Evolutionary conservation across 2,888 invertebrate genomes (phyloP).

Genomic region (Cordilura impudica): DNA sequence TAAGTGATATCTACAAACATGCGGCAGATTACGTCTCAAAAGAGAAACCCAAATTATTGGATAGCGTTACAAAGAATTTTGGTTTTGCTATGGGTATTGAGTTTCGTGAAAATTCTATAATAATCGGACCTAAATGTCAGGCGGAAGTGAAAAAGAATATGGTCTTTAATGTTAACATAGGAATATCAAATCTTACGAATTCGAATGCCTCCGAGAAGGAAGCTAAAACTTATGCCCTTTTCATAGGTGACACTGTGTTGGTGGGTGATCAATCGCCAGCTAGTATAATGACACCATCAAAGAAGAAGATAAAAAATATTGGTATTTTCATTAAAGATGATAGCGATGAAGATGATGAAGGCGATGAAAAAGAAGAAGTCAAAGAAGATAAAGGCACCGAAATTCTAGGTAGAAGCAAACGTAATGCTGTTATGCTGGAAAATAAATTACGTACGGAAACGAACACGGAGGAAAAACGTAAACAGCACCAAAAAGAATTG

Average conservation of each 20-base stretch:
- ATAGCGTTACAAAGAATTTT: slow-evolving; percentile 95
- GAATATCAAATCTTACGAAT: slow-evolving; percentile 91
- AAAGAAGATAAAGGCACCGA: slow-evolving; percentile 80
- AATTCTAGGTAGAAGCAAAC: slow-evolving; percentile 83
- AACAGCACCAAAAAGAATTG: slow-evolving; percentile 96
- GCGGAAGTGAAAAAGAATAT: slow-evolving; percentile 92
- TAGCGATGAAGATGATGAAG: slow-evolving; percentile 89
- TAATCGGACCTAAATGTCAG: slow-evolving; percentile 93
- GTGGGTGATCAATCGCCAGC: slow-evolving; percentile 94
- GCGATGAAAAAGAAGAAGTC: slow-evolving; percentile 86
- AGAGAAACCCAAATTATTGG: slow-evolving; percentile 89
- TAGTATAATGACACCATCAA: slow-evolving; percentile 91
- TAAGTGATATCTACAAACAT: slow-evolving; percentile 92
- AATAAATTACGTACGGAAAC: slow-evolving; percentile 95
- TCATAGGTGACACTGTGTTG: slow-evolving; percentile 97
- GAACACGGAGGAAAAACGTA: slow-evolving; percentile 97
- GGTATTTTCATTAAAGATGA: slow-evolving; percentile 96
- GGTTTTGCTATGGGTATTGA: slow-evolving; percentile 99
- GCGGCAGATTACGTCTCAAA: slow-evolving; percentile 90
- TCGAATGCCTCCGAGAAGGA: slow-evolving; percentile 90
- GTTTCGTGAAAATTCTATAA: slow-evolving; percentile 95
- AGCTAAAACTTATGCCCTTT: slow-evolving; percentile 93
- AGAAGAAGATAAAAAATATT: slow-evolving; percentile 96
- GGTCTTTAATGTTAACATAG: slow-evolving; percentile 97
- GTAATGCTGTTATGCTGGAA: slow-evolving; percentile 91